Evolutionary conservation across 35 echinoderm and acorn worm genomes (phyloP), one percentile per base, ranked within the genome.

Genomic region (Nesometra sesokonis): DNA sequence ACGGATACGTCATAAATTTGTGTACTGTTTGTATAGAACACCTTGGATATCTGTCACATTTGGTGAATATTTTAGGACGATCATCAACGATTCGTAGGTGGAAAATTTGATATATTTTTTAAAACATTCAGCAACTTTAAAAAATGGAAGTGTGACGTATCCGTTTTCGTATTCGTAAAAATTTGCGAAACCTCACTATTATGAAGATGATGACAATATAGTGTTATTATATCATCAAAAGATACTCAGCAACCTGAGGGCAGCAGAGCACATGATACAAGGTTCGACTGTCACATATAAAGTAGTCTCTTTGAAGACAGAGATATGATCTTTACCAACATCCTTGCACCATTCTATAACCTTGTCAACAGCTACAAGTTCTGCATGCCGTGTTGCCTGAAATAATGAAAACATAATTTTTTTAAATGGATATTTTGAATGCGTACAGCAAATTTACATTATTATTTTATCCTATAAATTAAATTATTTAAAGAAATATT

Each of bases 381-480:
- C 96, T 7, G 96, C 96, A 88, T 99, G 96, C 46, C 96, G 94
- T n/a, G 96, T 99, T 29, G 96, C 96, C 94, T 92, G 67, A 32
- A 32, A 43, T 76, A 32, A 13, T 7, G 33, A 35, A 11, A 81
- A 81, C 33, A 79, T 79, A 30, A 8, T n/a, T n/a, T n/a, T n/a
- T n/a, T n/a, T n/a, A n/a, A n/a, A n/a, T n/a, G n/a, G n/a, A n/a
- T n/a, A n/a, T n/a, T n/a, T n/a, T n/a, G n/a, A n/a, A n/a, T n/a
- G n/a, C n/a, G n/a, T n/a, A n/a, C 38, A 43, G 38, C 38, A 43
- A 43, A 43, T 15, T 43, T 9, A 31, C n/a, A 76, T n/a, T 79
- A 5, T 5, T 33, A 79, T 79, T 5, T 5, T 79, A 33, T 5
- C 4, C 32, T 79, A 7, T 30, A 30, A 79, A 79, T 79, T 8